phyloP scores from a whole-genome alignment of 2,113 vertebrate species.

The Felis chaus region DNA sequence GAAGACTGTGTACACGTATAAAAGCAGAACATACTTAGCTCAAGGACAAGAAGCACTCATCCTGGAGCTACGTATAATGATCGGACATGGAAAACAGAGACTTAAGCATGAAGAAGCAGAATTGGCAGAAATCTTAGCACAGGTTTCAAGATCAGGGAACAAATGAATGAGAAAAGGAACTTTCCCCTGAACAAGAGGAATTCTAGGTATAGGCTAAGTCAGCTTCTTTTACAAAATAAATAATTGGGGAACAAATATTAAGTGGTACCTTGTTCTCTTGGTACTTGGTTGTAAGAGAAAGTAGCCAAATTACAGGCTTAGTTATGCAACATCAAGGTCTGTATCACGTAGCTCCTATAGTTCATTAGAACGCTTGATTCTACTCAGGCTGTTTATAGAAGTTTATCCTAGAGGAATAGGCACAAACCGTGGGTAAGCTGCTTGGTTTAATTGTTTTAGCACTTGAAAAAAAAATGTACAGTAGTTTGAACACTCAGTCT shows the following conservation, averaged over 20 bases:
- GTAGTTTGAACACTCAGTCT: slow-evolving; percentile 82
- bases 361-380: not conserved
- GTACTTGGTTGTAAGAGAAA: slow-evolving; percentile 2
- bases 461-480: slow-evolving; percentile 83
- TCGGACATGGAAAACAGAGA: slow-evolving; percentile 17
- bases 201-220: not conserved
- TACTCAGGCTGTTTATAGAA: not conserved
- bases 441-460: slow-evolving; percentile 80
- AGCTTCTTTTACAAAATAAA: slow-evolving; percentile 5
- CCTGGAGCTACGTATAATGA: not conserved
- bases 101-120: not conserved
- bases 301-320: not conserved
- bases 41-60: slow-evolving; percentile 20
- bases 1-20: not conserved
- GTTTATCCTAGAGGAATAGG: slow-evolving; percentile 63
- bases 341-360: not conserved
- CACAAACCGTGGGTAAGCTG: slow-evolving; percentile 71
- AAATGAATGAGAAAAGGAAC: slow-evolving; percentile 5
- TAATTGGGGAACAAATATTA: not conserved
- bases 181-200: not conserved
- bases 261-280: not conserved
- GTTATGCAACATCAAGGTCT: not conserved
- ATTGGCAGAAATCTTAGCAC: not conserved
- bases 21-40: not conserved
- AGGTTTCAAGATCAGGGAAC: not conserved